Evolutionary conservation across 2,888 invertebrate genomes (phyloP).

Genomic region (Synergus gifuensis): DNA sequence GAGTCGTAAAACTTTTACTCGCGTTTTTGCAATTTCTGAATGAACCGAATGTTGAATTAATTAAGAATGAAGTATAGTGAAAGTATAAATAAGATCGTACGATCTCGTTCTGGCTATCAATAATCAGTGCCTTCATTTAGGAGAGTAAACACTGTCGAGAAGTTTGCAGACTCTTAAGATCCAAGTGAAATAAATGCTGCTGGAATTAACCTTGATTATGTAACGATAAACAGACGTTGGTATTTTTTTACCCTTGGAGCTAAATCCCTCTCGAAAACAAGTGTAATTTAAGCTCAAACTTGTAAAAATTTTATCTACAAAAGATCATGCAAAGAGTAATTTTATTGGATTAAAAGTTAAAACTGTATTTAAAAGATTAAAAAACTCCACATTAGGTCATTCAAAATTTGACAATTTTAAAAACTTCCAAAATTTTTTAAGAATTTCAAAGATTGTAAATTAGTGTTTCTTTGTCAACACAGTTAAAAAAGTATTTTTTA

Average conservation of each 20-base stretch:
- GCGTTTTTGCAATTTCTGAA: background rate
- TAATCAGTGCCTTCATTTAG: slow-evolving; percentile 43
- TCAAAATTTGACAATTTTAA: too few relatives aligned
- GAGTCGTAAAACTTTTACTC: background rate
- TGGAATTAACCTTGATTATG: slow-evolving; percentile 55
- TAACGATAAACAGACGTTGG: slow-evolving; percentile 53
- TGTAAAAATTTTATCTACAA: too few relatives aligned
- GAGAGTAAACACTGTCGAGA: slow-evolving; percentile 45
- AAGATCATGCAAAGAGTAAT: too few relatives aligned
- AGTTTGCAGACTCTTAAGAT: slow-evolving; percentile 46
- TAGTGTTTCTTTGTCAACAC: too few relatives aligned
- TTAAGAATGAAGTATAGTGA: slow-evolving; percentile 8
- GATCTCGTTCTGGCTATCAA: slow-evolving; percentile 45
- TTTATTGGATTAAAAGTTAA: too few relatives aligned
- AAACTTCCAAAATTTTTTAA: too few relatives aligned
- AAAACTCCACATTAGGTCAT: too few relatives aligned
- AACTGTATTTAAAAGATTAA: too few relatives aligned
- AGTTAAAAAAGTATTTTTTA: too few relatives aligned
- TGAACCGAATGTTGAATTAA: background rate
- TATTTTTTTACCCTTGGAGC: slow-evolving; percentile 29
- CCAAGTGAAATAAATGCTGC: slow-evolving; percentile 52
- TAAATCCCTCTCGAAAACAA: slow-evolving; percentile 13
- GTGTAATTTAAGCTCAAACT: background rate
- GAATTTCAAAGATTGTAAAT: too few relatives aligned
- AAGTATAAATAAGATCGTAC: slow-evolving; percentile 29